Evolutionary conservation across 2,888 invertebrate species (phyloP), one percentile per base, ranked within the genome.

Genomic region (Litoditis marina): DNA sequence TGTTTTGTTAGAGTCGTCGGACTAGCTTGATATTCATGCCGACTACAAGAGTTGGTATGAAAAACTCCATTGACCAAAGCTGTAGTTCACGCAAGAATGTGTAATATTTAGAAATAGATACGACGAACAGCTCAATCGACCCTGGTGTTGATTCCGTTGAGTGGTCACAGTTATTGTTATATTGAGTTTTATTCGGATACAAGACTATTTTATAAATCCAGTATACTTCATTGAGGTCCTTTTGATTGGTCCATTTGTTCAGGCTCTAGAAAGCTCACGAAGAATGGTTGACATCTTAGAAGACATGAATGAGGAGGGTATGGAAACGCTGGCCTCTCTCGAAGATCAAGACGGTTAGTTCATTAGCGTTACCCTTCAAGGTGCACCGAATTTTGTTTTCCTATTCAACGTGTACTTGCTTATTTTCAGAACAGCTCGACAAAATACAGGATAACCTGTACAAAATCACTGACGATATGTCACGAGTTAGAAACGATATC

Each of bases 341-440:
- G 73, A 73, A 68, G 73, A 73, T 42, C 73, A 73, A 60, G 73
- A 73, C 39, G 73, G 73, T 73, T 13, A n/a, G n/a, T n/a, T n/a
- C n/a, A n/a, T n/a, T n/a, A n/a, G n/a, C n/a, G n/a, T n/a, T n/a
- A n/a, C n/a, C n/a, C n/a, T n/a, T n/a, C n/a, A n/a, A n/a, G n/a
- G n/a, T n/a, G n/a, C n/a, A n/a, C n/a, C n/a, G n/a, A n/a, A n/a
- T 4, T 1, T 36, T 32, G 47, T 60, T 30, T 60, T 49, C 27
- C 19, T 60, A 27, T 58, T 30, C 16, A 16, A 31, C 22, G 32
- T 54, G 27, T 46, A 51, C 25, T 42, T 16, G 19, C 34, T 36
- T 22, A 50, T 36, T 30, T 66, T 39, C 56, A 70, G 72, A 72
- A 30, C 72, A 72, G 42, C 68, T 72, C n/a, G 72, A 72, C 58